Percentiles rank a stretch among this genome's conserved stretches.
phyloP scores from a whole-genome alignment of 2,888 invertebrate species.

The Enoplolaimus lenunculus region DNA sequence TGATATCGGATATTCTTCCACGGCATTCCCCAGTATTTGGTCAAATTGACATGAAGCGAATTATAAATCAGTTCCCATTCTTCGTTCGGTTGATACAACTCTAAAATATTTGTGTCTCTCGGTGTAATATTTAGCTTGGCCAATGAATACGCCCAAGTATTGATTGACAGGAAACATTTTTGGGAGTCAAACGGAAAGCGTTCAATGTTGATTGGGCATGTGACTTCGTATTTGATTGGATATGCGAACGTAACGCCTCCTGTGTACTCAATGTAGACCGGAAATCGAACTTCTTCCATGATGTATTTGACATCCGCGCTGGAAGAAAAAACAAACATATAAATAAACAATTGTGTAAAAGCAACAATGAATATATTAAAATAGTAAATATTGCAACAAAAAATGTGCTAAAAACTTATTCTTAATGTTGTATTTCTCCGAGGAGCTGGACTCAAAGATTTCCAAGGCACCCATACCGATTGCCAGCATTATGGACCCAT shows the following conservation, averaged over 20 bases:
- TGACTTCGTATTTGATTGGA: constrained; percentile 16
- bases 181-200: constrained; percentile 16
- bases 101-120: not conserved
- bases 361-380: not conserved
- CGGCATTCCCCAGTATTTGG: constrained; percentile 12
- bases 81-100: constrained; percentile 12
- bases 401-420: too few relatives aligned
- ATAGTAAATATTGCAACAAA: too few relatives aligned
- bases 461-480: too few relatives aligned
- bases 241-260: constrained; percentile 14
- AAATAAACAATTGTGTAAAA: too few relatives aligned
- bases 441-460: too few relatives aligned
- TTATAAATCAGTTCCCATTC: constrained; percentile 9
- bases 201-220: constrained; percentile 10
- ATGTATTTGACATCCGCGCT: constrained; percentile 12
- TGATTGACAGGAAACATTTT: constrained; percentile 8
- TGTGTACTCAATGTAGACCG: constrained; percentile 2
- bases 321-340: not conserved
- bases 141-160: constrained; percentile 18
- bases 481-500: too few relatives aligned
- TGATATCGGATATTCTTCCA: constrained; percentile 14
- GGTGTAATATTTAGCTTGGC: constrained; percentile 13
- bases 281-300: constrained; percentile 12
- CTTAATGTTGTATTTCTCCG: too few relatives aligned
- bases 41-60: not conserved